Evolutionary conservation across 1,140 invertebrate genomes (phyloP).

Genomic region (Dinoponera quadriceps): DNA sequence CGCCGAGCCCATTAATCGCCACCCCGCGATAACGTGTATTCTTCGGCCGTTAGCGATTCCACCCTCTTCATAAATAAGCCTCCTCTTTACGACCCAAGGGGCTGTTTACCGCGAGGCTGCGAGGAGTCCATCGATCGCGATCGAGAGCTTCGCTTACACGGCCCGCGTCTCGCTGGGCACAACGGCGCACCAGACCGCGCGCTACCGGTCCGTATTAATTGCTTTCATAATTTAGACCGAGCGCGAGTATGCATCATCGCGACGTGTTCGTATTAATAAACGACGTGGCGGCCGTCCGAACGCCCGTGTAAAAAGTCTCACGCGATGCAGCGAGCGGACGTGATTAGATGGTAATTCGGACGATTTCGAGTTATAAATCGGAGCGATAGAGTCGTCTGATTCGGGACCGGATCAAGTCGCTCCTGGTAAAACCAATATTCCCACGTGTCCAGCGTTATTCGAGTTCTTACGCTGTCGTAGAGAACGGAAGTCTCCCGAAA

Average conservation of each 20-base stretch:
- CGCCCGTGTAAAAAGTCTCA: neutral
- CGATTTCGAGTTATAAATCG: neutral
- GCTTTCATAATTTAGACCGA: slow-evolving; percentile 69
- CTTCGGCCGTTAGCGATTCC: slow-evolving; percentile 28
- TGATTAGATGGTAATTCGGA: slow-evolving; percentile 20
- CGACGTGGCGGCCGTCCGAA: neutral
- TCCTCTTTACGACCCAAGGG: slow-evolving; percentile 52
- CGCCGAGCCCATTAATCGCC: slow-evolving; percentile 16
- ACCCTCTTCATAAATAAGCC: slow-evolving; percentile 63
- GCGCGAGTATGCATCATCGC: slow-evolving; percentile 47
- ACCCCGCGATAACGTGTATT: slow-evolving; percentile 11
- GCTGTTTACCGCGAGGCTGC: neutral
- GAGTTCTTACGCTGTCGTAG: too few species aligned
- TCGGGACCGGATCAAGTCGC: too few species aligned
- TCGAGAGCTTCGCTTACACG: neutral
- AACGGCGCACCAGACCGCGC: neutral
- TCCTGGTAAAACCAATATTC: too few species aligned
- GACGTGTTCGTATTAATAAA: slow-evolving; percentile 63
- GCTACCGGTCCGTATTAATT: slow-evolving; percentile 69
- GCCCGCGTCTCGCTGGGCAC: neutral
- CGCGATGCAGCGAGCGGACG: neutral
- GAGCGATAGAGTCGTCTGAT: neutral
- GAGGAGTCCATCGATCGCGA: slow-evolving; percentile 61
- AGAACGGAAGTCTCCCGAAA: too few species aligned
- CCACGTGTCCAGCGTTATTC: too few species aligned